Evolutionary conservation across 1,140 invertebrate species (phyloP), one percentile per base, ranked within the genome.

Genomic region (Drosophila miranda): DNA sequence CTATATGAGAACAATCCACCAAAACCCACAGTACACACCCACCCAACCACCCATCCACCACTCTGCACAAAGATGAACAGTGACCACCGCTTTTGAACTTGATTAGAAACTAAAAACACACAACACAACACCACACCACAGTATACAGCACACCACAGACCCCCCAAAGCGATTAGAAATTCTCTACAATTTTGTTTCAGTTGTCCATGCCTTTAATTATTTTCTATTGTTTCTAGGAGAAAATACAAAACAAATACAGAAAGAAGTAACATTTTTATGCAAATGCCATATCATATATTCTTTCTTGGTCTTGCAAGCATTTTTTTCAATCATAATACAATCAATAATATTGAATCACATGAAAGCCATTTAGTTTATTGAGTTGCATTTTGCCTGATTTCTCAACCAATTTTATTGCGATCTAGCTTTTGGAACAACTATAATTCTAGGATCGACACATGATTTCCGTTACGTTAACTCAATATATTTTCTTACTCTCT

Each of bases 381-480:
- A 46, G 51, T 78, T 86, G 81, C 81, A 86, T 86, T 86, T 77
- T 84, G 81, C 77, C 78, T 83, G 75, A 66, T 84, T 83, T 75
- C 30, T 58, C 19, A 62, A 46, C 59, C 49, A 67, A 28, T 44
- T 63, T 68, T 53, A 41, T 52, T 54, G 55, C 58, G 41, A 55
- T 54, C 75, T 86, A 59, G 73, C 64, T 69, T 66, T 30, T 58
- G 19, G 49, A 73, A 58, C 34, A 58, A 67, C 50, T 45, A 46
- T 66, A 75, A 69, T 62, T 48, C 52, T 60, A 77, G 53, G 70
- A 71, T 49, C 44, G 38, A 63, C 57, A 48, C 51, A 38, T 75
- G 41, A 57, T 66, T 67, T 86, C 16, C 53, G 73, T 84, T 84
- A 43, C 55, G 57, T 81, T 82, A 81, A 81, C 55, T 67, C 30